Conservation (phyloP, 1,140 invertebrate genomes). For the Lordiphosa collinella region DNA sequence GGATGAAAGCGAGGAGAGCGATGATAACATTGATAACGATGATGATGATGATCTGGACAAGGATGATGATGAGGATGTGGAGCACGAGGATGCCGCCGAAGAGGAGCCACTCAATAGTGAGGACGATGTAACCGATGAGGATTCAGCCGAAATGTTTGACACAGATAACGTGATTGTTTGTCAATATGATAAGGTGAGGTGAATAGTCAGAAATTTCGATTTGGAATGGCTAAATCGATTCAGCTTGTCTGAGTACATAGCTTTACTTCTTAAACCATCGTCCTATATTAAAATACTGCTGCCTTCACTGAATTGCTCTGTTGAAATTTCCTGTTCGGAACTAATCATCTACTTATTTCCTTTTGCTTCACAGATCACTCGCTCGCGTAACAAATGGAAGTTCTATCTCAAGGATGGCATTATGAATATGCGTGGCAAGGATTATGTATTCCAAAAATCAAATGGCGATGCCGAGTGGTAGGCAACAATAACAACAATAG, state of each 20-base stretch:
- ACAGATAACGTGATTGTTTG: slow-evolving; percentile 99
- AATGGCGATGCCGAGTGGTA: slow-evolving; percentile 99
- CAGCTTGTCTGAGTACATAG: too few species aligned
- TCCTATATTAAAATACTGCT: too few species aligned
- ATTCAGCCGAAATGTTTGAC: slow-evolving; percentile 96
- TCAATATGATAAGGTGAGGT: slow-evolving; percentile 96
- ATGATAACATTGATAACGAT: slow-evolving; percentile 85
- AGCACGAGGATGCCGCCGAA: slow-evolving; percentile 88
- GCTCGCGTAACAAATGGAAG: slow-evolving; percentile 99
- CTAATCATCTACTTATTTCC: too few species aligned
- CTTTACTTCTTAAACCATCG: too few species aligned
- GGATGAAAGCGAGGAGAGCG: slow-evolving; percentile 85
- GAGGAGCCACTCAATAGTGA: slow-evolving; percentile 97
- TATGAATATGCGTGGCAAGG: slow-evolving; percentile 98
- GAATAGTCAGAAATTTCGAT: too few species aligned
- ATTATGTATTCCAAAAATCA: slow-evolving; percentile 99
- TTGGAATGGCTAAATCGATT: too few species aligned
- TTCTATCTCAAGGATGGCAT: slow-evolving; percentile 99
- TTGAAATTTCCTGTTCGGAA: rapidly evolving
- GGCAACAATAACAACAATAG: slow-evolving; percentile 42
- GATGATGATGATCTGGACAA: slow-evolving; percentile 89
- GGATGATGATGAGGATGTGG: slow-evolving; percentile 87
- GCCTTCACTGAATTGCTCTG: too few species aligned
- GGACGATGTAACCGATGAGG: slow-evolving; percentile 98
- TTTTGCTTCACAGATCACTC: slow-evolving; percentile 88